A percentile compares a stretch with the other conserved stretches of the same genome.
phyloP scores from a whole-genome alignment of 2,888 invertebrate genomes.

The Cyclophora punctaria region DNA sequence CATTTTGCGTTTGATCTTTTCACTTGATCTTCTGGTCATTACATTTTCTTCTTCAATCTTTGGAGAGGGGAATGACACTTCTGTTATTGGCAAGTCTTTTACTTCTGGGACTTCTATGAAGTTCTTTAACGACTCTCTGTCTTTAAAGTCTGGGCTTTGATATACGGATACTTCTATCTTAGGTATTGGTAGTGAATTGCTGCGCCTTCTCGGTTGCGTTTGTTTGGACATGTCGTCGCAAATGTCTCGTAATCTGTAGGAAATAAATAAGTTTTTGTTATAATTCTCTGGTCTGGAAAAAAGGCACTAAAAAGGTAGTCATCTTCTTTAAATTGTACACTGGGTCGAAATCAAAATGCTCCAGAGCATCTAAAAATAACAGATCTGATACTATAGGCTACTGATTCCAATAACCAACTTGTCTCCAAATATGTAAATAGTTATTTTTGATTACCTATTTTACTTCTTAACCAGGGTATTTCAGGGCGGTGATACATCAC shows the following conservation, averaged over 20 bases:
- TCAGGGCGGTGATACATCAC: too few relatives aligned
- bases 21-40: conserved; percentile 80
- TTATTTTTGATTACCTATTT: too few relatives aligned
- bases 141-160: conserved; percentile 83
- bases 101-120: conserved; percentile 86
- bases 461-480: too few relatives aligned
- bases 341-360: too few relatives aligned
- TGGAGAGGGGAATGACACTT: conserved; percentile 55
- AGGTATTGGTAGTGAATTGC: conserved; percentile 94
- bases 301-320: too few relatives aligned
- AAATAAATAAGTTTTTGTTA: neutral
- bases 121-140: conserved; percentile 80
- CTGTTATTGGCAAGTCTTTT: conserved; percentile 78
- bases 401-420: too few relatives aligned
- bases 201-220: conserved; percentile 88
- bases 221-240: conserved; percentile 87
- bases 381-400: too few relatives aligned
- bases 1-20: conserved; percentile 88
- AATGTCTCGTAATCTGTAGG: conserved; percentile 85
- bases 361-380: too few relatives aligned
- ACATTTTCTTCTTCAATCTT: conserved; percentile 56
- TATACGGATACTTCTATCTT: conserved; percentile 93
- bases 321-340: too few relatives aligned
- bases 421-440: too few relatives aligned
- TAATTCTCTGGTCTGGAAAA: too few relatives aligned